phyloP scores from a whole-genome alignment of 1,140 invertebrate genomes.

The Alviniconcha marisindica region DNA sequence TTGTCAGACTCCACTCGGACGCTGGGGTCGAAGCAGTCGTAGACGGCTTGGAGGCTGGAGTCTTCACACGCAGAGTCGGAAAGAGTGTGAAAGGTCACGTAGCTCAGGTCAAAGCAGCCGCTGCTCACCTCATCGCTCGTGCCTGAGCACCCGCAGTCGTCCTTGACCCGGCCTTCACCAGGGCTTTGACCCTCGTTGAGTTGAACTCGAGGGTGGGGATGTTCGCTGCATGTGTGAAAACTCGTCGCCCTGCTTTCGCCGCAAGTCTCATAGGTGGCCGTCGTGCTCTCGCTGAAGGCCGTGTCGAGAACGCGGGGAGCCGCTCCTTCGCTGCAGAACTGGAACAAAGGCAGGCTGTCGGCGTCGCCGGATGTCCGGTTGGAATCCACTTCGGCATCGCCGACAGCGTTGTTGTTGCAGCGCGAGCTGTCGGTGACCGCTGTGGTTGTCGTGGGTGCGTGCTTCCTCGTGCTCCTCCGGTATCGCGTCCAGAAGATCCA shows the following conservation, averaged over 20 bases:
- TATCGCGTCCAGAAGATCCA: neutral
- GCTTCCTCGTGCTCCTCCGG: neutral
- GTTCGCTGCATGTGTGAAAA: neutral
- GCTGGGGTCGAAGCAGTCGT: neutral
- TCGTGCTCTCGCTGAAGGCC: neutral
- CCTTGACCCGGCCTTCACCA: neutral
- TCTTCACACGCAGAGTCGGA: neutral
- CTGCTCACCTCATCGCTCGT: neutral
- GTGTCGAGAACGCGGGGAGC: neutral
- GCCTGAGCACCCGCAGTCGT: neutral
- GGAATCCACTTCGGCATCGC: neutral
- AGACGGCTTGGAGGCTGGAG: neutral
- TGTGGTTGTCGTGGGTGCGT: neutral
- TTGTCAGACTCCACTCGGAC: neutral
- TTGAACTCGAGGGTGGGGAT: neutral
- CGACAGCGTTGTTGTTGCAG: neutral
- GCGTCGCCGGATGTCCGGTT: too few species aligned
- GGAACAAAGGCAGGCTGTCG: neutral
- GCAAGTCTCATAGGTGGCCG: neutral
- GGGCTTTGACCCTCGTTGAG: neutral
- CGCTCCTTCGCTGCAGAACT: neutral
- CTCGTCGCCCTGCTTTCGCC: too few species aligned
- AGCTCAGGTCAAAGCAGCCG: conserved; percentile 2
- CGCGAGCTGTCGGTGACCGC: neutral
- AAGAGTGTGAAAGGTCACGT: neutral